A percentile compares a stretch with the other conserved stretches of the same genome.
phyloP scores from a whole-genome alignment of 2,888 invertebrate species.

The Tetragonula carbonaria region DNA sequence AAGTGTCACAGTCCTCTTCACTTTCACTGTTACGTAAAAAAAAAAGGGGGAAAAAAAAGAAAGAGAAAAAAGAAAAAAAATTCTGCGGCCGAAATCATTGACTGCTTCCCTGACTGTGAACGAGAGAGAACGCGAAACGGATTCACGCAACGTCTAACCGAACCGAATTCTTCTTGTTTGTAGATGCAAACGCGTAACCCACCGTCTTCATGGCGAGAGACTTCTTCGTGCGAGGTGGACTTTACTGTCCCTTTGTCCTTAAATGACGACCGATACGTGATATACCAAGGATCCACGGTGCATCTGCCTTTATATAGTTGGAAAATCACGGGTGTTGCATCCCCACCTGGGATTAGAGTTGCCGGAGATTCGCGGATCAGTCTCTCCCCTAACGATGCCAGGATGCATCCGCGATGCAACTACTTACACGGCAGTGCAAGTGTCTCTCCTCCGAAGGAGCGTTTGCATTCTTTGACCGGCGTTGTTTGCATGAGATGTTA shows the following conservation, averaged over 20 bases:
- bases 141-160: not conserved
- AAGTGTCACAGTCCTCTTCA: conserved; percentile 77
- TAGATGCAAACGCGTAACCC: conserved; percentile 67
- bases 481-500: conserved; percentile 7
- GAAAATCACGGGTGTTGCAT: conserved; percentile 77
- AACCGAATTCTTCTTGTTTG: conserved; percentile 1
- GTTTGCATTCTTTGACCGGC: conserved; percentile 34
- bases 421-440: conserved; percentile 12
- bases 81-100: conserved; percentile 38
- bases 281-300: conserved; percentile 78
- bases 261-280: conserved; percentile 76
- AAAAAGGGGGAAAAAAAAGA: no score
- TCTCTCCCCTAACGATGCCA: conserved; percentile 61
- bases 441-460: conserved; percentile 18
- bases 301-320: conserved; percentile 82
- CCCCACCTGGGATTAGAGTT: conserved; percentile 67
- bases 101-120: not conserved
- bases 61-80: conserved; percentile 22
- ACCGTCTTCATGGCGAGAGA: conserved; percentile 78
- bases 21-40: conserved; percentile 80
- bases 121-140: not conserved
- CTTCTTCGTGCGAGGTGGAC: conserved; percentile 57
- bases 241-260: conserved; percentile 69
- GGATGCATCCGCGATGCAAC: conserved; percentile 62
- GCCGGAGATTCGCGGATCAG: conserved; percentile 59